Base-by-base conservation (phyloP, 2,113 vertebrate species). In the Brachyhypopomus occidentalis region DNA sequence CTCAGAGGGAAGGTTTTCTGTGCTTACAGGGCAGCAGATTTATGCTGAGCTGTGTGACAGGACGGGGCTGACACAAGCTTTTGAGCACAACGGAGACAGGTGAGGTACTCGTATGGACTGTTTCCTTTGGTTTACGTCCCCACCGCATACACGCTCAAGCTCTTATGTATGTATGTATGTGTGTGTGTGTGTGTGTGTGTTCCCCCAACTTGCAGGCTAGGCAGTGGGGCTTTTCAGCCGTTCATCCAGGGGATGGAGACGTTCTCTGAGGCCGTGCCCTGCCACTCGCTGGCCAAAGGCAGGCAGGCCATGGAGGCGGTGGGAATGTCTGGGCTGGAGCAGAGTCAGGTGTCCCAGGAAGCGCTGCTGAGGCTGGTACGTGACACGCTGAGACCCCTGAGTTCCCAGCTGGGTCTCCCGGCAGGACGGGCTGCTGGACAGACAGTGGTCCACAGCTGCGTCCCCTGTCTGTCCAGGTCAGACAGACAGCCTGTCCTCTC, bases 1-100 rank as follows among this genome's bases (percentile, higher is more conserved):
- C 92, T 94, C 91, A 89, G 95, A 94, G 91, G 94, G 93, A 94
- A 95, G 95, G 92, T 92, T 95, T 94, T 98, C 94, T 97, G 92
- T 97, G 91, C 88, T 97, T 97, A 88, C 97, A 98, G 98, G 95
- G 91, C 96, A 96, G 90, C 95, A 95, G 92, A 94, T 93, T 80
- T 96, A 94, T 22, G 90, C 91, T 89, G 93, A 91, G 90, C 89
- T 94, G 88, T 92, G 93, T 48, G 91, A 96, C 80, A 92, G 94
- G 38, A 92, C 93, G 0, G 89, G 91, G 3, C 27, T 95, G 87
- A 95, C 92, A 84, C 91, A 87, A 4, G 83, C 92, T 0, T 9
- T 85, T 34, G 96, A 97, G 85, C 92, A 89, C 83, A 94, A 93
- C 8, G 83, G 91, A 86, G 96, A 95, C 89, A 96, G 96, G 97